Percentiles rank a stretch among this genome's conserved stretches.
These are phyloP conservation scores for Sebastiscus albofasciatus DNA, from an alignment of 2,797 vertebrate genomes.

Conservation along the genomic window DNA sequence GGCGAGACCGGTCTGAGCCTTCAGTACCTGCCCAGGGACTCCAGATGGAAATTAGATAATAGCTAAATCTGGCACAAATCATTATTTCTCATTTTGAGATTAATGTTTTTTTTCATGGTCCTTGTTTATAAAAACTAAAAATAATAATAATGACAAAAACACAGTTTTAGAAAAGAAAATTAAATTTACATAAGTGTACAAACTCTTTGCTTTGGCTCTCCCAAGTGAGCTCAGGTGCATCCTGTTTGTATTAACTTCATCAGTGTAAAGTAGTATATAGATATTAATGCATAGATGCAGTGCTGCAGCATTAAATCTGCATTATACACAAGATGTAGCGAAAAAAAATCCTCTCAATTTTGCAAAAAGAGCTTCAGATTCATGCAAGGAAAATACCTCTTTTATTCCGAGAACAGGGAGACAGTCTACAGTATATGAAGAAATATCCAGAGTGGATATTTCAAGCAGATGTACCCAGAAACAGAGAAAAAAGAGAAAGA, in stretches of 20 bases:
- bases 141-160: neutral
- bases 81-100: too few species aligned
- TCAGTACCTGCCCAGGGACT: too few species aligned
- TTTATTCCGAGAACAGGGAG: neutral
- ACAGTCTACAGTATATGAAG: neutral
- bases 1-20: too few species aligned
- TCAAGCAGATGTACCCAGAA: conserved; percentile 43
- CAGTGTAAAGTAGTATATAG: neutral
- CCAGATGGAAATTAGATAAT: too few species aligned
- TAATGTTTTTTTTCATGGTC: too few species aligned
- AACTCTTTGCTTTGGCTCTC: neutral
- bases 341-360: neutral
- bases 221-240: neutral
- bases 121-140: too few species aligned
- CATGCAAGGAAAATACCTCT: neutral
- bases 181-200: neutral
- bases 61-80: too few species aligned
- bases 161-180: neutral
- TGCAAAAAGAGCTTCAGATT: neutral
- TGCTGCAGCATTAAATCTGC: neutral
- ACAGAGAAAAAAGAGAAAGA: conserved; percentile 37
- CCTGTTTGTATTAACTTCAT: neutral
- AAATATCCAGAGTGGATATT: conserved; percentile 33
- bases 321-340: neutral
- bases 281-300: neutral